Evolutionary conservation across 37 sponge, comb jelly and placozoan species (phyloP).

Genomic region (Ephydatia muelleri): DNA sequence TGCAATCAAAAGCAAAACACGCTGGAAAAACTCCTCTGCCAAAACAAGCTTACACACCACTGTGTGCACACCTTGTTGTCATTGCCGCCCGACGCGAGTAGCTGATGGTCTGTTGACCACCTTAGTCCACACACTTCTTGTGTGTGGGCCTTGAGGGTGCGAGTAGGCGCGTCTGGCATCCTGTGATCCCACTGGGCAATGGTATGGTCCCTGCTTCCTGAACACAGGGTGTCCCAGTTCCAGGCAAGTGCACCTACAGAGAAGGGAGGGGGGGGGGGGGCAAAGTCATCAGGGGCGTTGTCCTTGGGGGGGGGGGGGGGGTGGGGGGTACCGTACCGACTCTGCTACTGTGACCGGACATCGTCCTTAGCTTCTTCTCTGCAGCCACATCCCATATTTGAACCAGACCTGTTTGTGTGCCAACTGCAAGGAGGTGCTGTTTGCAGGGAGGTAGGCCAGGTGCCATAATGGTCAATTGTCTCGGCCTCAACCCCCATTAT

Average conservation of each 20-base stretch:
- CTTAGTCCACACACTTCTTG: conserved; percentile 96
- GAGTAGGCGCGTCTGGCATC: conserved; percentile 27
- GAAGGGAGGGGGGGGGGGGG: not conserved
- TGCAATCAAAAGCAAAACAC: not conserved
- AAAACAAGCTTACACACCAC: not conserved
- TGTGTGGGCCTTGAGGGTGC: conserved; percentile 74
- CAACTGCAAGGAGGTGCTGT: conserved; percentile 78
- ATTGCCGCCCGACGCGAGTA: conserved; percentile 94
- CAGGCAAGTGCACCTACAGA: conserved; percentile 82
- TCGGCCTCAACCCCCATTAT: too few species aligned
- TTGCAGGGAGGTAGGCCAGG: not conserved
- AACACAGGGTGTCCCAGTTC: conserved; percentile 80
- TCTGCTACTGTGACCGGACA: conserved; percentile 76
- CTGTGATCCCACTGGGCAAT: conserved; percentile 89
- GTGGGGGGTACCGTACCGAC: conserved; percentile 36
- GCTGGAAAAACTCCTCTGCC: not conserved
- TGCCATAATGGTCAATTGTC: too few species aligned
- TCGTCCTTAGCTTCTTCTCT: conserved; percentile 34
- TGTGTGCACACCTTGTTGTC: conserved; percentile 83
- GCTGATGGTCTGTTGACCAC: conserved; percentile 90
- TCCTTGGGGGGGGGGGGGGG: not conserved
- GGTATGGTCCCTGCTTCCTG: conserved; percentile 83
- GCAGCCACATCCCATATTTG: conserved; percentile 88
- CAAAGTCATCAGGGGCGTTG: too few species aligned
- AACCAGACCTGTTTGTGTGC: conserved; percentile 70